phyloP scores from a whole-genome alignment of 2,797 vertebrate species.

The Urocyon cinereoargenteus region DNA sequence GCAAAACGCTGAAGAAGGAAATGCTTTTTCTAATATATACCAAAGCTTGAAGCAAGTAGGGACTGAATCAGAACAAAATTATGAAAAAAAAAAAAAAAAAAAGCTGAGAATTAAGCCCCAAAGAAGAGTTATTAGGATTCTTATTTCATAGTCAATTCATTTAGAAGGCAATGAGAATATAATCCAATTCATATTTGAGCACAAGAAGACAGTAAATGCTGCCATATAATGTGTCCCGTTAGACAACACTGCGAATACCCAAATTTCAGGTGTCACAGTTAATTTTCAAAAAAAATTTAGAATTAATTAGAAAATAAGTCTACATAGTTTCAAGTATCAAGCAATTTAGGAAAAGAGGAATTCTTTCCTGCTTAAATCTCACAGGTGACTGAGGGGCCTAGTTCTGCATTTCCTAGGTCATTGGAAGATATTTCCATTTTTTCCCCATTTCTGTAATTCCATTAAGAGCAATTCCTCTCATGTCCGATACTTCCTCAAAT shows the following conservation, averaged over 20 bases:
- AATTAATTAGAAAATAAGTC: slow-evolving; percentile 57
- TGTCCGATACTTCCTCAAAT: neutral
- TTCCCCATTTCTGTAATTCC: neutral
- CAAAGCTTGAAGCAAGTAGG: neutral
- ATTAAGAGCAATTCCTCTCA: neutral
- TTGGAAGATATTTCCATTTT: neutral
- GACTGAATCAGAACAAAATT: neutral
- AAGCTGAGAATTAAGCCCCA: neutral
- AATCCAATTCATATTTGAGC: neutral
- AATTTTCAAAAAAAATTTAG: neutral
- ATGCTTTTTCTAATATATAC: neutral
- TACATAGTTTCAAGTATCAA: neutral
- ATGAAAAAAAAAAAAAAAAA: neutral
- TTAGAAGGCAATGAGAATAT: neutral
- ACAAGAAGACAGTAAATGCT: slow-evolving; percentile 34
- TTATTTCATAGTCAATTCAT: neutral
- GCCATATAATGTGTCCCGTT: neutral
- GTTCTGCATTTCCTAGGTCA: neutral
- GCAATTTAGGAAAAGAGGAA: neutral
- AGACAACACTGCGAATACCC: neutral
- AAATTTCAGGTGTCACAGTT: neutral
- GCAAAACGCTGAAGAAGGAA: neutral
- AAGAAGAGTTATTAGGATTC: neutral
- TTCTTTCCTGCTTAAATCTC: neutral
- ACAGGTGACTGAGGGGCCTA: neutral